Conservation (phyloP, 2,113 vertebrate genomes). For the Aythya baeri region DNA sequence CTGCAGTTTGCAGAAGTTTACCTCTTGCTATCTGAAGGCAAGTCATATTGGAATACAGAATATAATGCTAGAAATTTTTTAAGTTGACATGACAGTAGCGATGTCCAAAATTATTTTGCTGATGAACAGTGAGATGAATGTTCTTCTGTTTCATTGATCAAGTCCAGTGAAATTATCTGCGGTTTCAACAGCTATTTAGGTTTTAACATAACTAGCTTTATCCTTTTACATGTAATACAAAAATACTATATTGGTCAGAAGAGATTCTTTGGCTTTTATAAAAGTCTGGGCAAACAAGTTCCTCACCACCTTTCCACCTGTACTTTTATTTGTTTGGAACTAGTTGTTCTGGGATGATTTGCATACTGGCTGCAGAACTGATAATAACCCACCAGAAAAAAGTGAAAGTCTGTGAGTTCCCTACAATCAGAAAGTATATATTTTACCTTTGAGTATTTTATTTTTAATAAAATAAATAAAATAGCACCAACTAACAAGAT, state of each 20-base stretch:
- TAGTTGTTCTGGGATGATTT: background rate
- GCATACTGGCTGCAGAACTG: background rate
- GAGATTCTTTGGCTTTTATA: background rate
- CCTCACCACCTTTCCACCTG: background rate
- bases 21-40: background rate
- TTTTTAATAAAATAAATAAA: conserved; percentile 8
- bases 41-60: background rate
- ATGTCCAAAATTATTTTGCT: background rate
- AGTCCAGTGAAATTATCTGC: background rate
- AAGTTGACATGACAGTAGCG: background rate
- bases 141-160: background rate
- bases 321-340: background rate
- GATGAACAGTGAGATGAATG: background rate
- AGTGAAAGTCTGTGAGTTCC: background rate
- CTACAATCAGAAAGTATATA: background rate
- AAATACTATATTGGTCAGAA: background rate
- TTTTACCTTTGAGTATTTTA: background rate
- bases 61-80: background rate
- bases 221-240: rapidly evolving
- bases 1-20: background rate
- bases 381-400: background rate
- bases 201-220: background rate
- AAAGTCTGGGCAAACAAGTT: background rate
- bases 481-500: background rate
- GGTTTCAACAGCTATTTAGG: background rate